Percentiles rank a stretch among this genome's conserved stretches.
phyloP scores from a whole-genome alignment of 2,113 vertebrate genomes.

The Syngnathus floridae region DNA sequence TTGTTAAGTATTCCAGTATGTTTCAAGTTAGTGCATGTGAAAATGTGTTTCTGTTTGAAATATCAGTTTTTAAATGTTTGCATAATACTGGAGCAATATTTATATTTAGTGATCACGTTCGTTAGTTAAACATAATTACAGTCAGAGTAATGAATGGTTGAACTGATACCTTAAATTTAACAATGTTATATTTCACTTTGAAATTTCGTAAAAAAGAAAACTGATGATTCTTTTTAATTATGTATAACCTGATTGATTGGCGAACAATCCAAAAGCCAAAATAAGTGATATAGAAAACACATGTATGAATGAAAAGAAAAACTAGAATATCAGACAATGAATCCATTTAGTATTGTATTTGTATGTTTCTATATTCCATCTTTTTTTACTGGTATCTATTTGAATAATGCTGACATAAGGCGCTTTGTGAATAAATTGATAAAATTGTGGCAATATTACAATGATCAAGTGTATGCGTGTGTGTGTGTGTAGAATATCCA shows the following conservation, averaged over 20 bases:
- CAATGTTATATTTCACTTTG: not conserved
- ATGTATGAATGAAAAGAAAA: not conserved
- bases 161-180: not conserved
- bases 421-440: not conserved
- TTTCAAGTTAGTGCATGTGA: not conserved
- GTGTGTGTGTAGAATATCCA: constrained; percentile 41
- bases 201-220: too few species aligned
- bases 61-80: not conserved
- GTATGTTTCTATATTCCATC: not conserved
- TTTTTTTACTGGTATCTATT: not conserved
- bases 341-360: not conserved
- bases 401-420: not conserved
- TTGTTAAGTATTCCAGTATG: constrained; percentile 1
- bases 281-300: not conserved
- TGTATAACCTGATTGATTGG: too few species aligned
- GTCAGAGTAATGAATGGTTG: not conserved
- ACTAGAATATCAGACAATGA: not conserved
- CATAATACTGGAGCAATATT: not conserved
- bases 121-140: not conserved
- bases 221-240: too few species aligned
- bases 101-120: not conserved
- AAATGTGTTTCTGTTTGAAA: not conserved
- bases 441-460: not conserved
- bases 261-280: not conserved
- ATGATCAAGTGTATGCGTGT: not conserved